phyloP scores from a whole-genome alignment of 2,113 vertebrate genomes.

The Mixornis gularis region DNA sequence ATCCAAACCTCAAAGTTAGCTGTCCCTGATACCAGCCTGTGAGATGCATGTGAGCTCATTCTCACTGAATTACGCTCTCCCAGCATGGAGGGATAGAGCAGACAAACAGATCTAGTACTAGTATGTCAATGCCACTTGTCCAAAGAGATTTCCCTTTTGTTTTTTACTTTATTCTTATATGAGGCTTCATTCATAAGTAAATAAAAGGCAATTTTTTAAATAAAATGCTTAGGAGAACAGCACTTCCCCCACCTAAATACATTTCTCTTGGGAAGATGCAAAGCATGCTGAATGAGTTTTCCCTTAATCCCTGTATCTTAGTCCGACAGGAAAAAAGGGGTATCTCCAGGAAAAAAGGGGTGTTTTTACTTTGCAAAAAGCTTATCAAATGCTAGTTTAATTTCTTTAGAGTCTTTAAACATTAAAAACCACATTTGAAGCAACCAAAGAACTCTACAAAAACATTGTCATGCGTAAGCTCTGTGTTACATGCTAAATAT shows the following conservation, averaged over 20 bases:
- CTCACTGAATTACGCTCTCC: background rate
- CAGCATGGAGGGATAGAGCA: background rate
- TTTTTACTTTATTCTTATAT: background rate
- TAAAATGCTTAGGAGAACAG: background rate
- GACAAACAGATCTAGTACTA: background rate
- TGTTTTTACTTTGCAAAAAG: slow-evolving; percentile 29
- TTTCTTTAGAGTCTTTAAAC: slow-evolving; percentile 32
- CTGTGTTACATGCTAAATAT: slow-evolving; percentile 46
- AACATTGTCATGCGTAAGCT: slow-evolving; percentile 40
- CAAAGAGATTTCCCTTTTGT: background rate
- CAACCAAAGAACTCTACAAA: slow-evolving; percentile 38
- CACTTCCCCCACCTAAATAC: background rate
- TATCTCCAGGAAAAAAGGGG: slow-evolving; percentile 13
- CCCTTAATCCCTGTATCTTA: slow-evolving; percentile 11
- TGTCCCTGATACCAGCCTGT: background rate
- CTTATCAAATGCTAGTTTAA: slow-evolving; percentile 57
- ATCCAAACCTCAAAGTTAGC: background rate
- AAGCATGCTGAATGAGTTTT: slow-evolving; percentile 10
- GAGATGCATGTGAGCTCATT: background rate
- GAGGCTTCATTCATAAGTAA: background rate
- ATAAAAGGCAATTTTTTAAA: slow-evolving; percentile 39
- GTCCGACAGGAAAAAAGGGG: background rate
- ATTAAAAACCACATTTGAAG: slow-evolving; percentile 47
- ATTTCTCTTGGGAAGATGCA: background rate
- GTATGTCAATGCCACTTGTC: background rate